These are phyloP conservation scores for Escarpia spicata DNA, from an alignment of 2,888 invertebrate species.

Conservation along the genomic window DNA sequence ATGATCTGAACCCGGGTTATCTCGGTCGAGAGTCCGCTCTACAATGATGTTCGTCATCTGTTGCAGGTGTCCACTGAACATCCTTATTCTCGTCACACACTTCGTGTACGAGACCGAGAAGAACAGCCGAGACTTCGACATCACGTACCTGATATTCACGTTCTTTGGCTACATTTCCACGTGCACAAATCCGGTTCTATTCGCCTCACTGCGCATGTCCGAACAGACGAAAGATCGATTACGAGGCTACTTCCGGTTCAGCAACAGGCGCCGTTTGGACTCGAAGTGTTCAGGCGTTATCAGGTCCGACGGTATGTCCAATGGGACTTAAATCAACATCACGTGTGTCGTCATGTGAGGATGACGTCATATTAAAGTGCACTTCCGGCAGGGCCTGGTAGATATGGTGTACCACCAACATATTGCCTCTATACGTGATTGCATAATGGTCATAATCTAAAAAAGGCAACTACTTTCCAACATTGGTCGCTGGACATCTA, in stretches of 20 bases:
- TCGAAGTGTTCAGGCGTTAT: not conserved
- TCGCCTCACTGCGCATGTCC: slow-evolving; percentile 73
- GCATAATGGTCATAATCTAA: too few relatives aligned
- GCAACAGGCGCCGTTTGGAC: slow-evolving; percentile 27
- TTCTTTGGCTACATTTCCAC: slow-evolving; percentile 79
- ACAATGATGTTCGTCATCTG: slow-evolving; percentile 32
- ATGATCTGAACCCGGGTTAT: too few relatives aligned
- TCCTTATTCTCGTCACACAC: slow-evolving; percentile 72
- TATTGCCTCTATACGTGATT: not conserved
- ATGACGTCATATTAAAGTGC: not conserved
- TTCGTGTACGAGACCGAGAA: slow-evolving; percentile 77
- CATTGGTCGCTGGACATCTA: not conserved
- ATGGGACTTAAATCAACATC: not conserved
- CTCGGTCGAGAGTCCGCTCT: not conserved
- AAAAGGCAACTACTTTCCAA: not conserved
- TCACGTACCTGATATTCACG: slow-evolving; percentile 76
- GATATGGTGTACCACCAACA: not conserved
- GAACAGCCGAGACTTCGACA: slow-evolving; percentile 75
- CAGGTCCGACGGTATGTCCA: not conserved
- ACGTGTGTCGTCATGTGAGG: not conserved
- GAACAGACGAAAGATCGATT: slow-evolving; percentile 57
- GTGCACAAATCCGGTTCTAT: slow-evolving; percentile 75
- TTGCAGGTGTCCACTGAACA: slow-evolving; percentile 74
- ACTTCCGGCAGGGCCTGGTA: not conserved
- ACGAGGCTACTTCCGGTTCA: slow-evolving; percentile 59